Conservation (phyloP, 2,113 vertebrate genomes). For the Xyrauchen texanus region DNA sequence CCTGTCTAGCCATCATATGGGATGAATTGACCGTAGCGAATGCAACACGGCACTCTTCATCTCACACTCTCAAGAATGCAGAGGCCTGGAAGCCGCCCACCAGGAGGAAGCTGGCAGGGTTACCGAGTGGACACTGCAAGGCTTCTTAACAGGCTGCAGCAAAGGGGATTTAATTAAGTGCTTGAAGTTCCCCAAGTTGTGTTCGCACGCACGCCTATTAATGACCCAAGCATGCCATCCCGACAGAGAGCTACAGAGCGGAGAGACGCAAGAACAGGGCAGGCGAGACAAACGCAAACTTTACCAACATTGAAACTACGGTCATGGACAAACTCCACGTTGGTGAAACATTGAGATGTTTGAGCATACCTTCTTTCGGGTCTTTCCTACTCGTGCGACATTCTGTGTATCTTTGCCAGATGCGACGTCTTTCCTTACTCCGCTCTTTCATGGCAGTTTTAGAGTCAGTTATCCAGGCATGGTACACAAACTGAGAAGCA, state of each 20-base stretch:
- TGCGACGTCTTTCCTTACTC: constrained; percentile 75
- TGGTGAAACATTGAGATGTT: neutral
- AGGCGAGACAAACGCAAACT: constrained; percentile 14
- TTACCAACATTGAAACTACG: neutral
- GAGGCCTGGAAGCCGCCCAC: neutral
- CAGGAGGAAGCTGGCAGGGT: constrained; percentile 8
- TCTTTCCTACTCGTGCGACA: constrained; percentile 59
- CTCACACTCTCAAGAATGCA: neutral
- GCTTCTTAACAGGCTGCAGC: neutral
- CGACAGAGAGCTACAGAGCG: neutral
- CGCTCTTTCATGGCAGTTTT: constrained; percentile 87
- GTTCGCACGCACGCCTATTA: neutral
- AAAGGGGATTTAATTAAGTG: neutral
- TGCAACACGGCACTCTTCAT: constrained; percentile 43
- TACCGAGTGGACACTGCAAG: neutral
- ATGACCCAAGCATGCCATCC: neutral
- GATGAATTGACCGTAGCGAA: constrained; percentile 49
- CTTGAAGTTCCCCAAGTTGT: neutral
- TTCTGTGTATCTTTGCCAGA: constrained; percentile 64
- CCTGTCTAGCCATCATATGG: constrained; percentile 46
- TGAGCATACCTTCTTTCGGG: constrained; percentile 74
- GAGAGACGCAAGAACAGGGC: neutral
- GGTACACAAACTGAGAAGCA: constrained; percentile 86
- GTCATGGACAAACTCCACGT: neutral
- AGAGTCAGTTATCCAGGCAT: constrained; percentile 94